Percentiles rank a stretch among this genome's conserved stretches.
Evolutionary conservation across 92 coral and sea anemone genomes (phyloP).

Genomic region (Diadumene lineata): DNA sequence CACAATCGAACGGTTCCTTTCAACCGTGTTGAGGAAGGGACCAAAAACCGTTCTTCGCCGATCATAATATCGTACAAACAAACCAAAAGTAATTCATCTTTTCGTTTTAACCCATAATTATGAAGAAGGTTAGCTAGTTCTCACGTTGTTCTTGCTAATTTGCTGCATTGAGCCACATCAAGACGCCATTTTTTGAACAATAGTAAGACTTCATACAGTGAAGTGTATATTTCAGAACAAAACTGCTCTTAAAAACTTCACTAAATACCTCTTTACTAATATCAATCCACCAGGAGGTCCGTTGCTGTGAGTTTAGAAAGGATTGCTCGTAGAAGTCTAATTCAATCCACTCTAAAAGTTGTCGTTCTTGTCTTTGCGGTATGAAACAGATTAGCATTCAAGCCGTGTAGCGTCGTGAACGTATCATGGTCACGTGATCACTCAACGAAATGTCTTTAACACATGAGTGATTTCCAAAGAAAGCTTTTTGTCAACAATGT

Average conservation of each 20-base stretch:
- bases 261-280: conserved; percentile 16
- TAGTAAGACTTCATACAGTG: conserved; percentile 29
- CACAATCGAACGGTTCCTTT: conserved; percentile 34
- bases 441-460: conserved; percentile 31
- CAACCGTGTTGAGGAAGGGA: conserved; percentile 38
- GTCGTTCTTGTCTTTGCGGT: conserved; percentile 21
- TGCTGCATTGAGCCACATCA: conserved; percentile 16
- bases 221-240: conserved; percentile 29
- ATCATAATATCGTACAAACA: conserved; percentile 21
- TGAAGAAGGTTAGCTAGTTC: background rate
- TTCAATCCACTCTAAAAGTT: conserved; percentile 38
- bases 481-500: background rate
- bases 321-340: conserved; percentile 24
- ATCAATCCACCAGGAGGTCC: conserved; percentile 28
- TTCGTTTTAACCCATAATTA: conserved; percentile 12
- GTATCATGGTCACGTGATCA: conserved; percentile 63
- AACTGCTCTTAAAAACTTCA: conserved; percentile 19
- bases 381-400: conserved; percentile 40
- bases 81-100: background rate
- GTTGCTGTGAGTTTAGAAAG: conserved; percentile 13
- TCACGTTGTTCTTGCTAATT: conserved; percentile 22
- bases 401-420: conserved; percentile 59
- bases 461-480: conserved; percentile 49
- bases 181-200: conserved; percentile 21
- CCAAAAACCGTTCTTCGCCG: background rate